Percentiles rank a stretch among this genome's conserved stretches.
These are phyloP conservation scores for Diarsia mendica DNA, from an alignment of 2,888 invertebrate species.

Conservation along the genomic window DNA sequence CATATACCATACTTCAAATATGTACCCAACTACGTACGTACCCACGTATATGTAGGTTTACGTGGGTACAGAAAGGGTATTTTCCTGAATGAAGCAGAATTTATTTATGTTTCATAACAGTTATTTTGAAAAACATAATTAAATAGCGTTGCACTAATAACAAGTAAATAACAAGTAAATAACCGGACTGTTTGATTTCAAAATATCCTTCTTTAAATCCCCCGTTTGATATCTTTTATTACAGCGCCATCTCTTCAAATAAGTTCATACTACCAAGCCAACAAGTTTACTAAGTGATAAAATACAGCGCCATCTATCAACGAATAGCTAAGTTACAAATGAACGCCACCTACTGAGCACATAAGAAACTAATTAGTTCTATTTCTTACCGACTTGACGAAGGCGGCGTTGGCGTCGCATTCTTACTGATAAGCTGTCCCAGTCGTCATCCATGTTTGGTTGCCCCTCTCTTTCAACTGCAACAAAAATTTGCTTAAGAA, in stretches of 20 bases:
- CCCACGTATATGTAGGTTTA: background rate
- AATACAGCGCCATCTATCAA: conserved; percentile 62
- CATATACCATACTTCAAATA: background rate
- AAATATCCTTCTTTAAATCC: background rate
- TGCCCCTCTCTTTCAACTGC: conserved; percentile 90
- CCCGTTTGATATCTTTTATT: background rate
- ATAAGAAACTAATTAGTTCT: conserved; percentile 60
- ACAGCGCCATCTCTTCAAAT: conserved; percentile 47
- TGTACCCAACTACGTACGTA: too few species aligned
- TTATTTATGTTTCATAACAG: background rate
- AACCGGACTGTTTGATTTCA: background rate
- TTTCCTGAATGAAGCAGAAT: background rate
- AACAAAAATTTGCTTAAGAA: conserved; percentile 30
- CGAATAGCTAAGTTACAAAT: conserved; percentile 37
- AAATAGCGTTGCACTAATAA: background rate
- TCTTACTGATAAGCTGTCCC: conserved; percentile 95
- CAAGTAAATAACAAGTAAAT: background rate
- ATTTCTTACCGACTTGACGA: conserved; percentile 81
- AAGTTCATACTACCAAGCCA: background rate
- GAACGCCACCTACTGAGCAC: conserved; percentile 50
- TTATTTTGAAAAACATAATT: background rate
- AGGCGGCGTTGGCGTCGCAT: conserved; percentile 92
- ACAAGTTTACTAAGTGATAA: background rate
- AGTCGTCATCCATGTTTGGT: conserved; percentile 93
- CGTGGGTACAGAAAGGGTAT: background rate